Evolutionary conservation across 2,888 invertebrate species (phyloP).

Genomic region (Graphium colonna): DNA sequence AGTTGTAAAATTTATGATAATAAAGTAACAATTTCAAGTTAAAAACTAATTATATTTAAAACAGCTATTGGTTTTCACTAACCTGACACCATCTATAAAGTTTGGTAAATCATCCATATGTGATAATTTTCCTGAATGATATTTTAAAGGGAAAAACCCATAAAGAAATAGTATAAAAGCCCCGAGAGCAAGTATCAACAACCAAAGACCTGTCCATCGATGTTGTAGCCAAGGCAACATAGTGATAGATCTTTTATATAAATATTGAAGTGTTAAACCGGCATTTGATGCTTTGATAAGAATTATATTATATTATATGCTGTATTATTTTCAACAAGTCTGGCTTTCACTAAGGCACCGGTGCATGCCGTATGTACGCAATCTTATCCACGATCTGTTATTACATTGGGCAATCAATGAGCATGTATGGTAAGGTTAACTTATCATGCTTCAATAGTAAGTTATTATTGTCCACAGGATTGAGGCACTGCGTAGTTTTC

Average conservation of each 20-base stretch:
- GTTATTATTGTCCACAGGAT: background rate
- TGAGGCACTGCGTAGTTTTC: too few species aligned
- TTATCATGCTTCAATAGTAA: slow-evolving; percentile 12
- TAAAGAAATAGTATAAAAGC: slow-evolving; percentile 75
- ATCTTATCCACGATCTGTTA: slow-evolving; percentile 12
- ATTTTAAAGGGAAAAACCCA: slow-evolving; percentile 82
- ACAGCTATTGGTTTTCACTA: slow-evolving; percentile 30
- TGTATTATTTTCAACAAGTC: background rate
- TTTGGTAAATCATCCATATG: slow-evolving; percentile 76
- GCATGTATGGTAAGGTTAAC: slow-evolving; percentile 1
- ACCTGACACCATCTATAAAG: slow-evolving; percentile 76
- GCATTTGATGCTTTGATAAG: background rate
- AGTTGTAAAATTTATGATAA: slow-evolving; percentile 5
- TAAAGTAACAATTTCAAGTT: background rate
- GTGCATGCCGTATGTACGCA: slow-evolving; percentile 12
- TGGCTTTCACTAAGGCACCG: slow-evolving; percentile 13
- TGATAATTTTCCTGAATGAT: slow-evolving; percentile 70
- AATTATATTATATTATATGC: background rate
- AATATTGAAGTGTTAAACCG: background rate
- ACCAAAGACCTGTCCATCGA: slow-evolving; percentile 66
- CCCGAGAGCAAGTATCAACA: slow-evolving; percentile 55
- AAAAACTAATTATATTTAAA: background rate
- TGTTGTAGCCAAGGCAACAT: slow-evolving; percentile 66
- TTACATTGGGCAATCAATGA: slow-evolving; percentile 9
- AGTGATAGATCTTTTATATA: slow-evolving; percentile 27